Conservation (phyloP, 2,797 vertebrate species). For the Dendrocincla fuliginosa region DNA sequence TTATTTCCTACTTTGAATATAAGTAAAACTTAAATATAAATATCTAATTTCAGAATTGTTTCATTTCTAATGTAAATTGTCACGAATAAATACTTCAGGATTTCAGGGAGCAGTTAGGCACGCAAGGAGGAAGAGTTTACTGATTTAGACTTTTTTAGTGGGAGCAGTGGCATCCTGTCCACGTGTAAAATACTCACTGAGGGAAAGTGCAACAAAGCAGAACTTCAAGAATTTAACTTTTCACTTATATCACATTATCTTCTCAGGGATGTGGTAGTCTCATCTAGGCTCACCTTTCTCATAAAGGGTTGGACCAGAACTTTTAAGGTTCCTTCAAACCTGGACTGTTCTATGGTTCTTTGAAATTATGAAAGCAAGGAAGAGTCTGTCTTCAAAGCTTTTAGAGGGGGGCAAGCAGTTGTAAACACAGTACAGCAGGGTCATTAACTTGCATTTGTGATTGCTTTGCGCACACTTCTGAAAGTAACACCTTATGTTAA, state of each 20-base stretch:
- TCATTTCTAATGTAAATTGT: background rate
- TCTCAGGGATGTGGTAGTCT: too few species aligned
- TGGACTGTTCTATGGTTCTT: background rate
- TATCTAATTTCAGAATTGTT: background rate
- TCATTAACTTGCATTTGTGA: background rate
- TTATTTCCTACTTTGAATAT: slow-evolving; percentile 59
- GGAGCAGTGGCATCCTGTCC: too few species aligned
- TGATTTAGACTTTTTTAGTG: background rate
- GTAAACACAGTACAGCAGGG: background rate
- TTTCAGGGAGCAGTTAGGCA: background rate
- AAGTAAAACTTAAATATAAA: slow-evolving; percentile 68
- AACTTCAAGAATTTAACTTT: background rate
- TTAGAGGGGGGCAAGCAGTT: background rate
- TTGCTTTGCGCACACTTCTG: background rate
- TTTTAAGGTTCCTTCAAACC: background rate
- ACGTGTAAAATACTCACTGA: background rate
- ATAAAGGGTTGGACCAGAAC: background rate
- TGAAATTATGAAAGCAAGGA: background rate
- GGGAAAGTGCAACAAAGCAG: background rate
- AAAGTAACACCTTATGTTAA: background rate
- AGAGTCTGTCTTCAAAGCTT: background rate
- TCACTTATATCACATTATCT: background rate
- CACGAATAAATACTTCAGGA: background rate
- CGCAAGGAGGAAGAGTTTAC: background rate
- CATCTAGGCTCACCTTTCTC: background rate